Evolutionary conservation across 1,140 invertebrate species (phyloP).

Genomic region (Oscheius sp.): DNA sequence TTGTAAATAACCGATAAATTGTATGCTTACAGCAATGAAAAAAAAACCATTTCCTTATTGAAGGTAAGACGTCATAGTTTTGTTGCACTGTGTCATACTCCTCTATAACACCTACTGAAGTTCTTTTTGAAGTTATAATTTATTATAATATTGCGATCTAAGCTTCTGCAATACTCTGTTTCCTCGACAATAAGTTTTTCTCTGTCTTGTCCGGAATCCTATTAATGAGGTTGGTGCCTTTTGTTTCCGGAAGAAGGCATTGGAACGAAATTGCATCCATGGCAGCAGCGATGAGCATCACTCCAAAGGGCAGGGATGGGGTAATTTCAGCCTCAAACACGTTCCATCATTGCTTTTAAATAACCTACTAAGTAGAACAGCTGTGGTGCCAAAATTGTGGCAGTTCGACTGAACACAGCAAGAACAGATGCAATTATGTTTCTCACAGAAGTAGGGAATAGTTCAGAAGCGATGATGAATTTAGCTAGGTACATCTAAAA

Average conservation of each 20-base stretch:
- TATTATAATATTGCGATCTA: no score
- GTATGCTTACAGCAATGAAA: no score
- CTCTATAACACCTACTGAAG: no score
- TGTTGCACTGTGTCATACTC: no score
- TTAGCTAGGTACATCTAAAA: conserved; percentile 40
- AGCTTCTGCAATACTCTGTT: not conserved
- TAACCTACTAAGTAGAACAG: conserved; percentile 39
- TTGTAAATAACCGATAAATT: no score
- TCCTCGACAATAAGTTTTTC: not conserved
- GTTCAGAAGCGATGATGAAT: conserved; percentile 29
- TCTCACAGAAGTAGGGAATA: conserved; percentile 38
- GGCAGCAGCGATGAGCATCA: not conserved
- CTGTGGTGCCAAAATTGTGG: conserved; percentile 31
- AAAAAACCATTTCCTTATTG: no score
- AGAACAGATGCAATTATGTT: conserved; percentile 29
- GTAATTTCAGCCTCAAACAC: conserved; percentile 25
- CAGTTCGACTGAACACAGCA: conserved; percentile 31
- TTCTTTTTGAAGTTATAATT: no score
- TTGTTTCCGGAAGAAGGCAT: conserved; percentile 10
- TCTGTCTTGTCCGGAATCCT: conserved; percentile 5
- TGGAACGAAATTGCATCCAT: conserved; percentile 3
- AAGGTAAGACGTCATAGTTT: no score
- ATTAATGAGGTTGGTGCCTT: not conserved
- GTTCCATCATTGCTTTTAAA: conserved; percentile 17
- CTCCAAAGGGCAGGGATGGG: conserved; percentile 8